phyloP scores from a whole-genome alignment of 2,797 vertebrate species.

The Sphenopsis melanotis region DNA sequence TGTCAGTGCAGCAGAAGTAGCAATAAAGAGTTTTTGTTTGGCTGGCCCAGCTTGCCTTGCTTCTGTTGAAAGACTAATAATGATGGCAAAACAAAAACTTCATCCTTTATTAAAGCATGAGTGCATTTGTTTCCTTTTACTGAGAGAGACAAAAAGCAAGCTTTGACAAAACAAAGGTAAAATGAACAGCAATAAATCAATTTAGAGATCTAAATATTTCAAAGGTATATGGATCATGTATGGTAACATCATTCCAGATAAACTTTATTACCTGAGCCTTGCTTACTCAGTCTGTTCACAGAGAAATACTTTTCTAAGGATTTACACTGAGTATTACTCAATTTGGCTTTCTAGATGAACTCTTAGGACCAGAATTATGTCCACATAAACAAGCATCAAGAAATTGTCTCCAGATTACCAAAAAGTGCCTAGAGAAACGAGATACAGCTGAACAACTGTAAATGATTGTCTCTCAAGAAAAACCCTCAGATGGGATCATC shows the following conservation, averaged over 20 bases:
- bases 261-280: neutral
- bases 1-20: neutral
- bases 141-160: neutral
- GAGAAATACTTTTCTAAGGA: neutral
- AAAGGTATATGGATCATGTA: neutral
- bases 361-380: neutral
- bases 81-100: neutral
- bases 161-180: neutral
- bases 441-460: neutral
- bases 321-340: neutral
- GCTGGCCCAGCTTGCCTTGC: neutral
- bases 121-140: neutral
- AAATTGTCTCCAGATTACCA: neutral
- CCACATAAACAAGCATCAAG: neutral
- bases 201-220: conserved; percentile 22
- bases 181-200: neutral
- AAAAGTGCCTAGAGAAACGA: neutral
- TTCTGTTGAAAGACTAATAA: neutral
- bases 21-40: neutral
- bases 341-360: neutral
- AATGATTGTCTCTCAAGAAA: neutral
- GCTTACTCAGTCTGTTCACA: neutral
- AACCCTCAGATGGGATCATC: fast-evolving
- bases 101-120: neutral
- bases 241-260: neutral